A percentile compares a stretch with the other conserved stretches of the same genome.
phyloP scores from a whole-genome alignment of 2,113 vertebrate species.

The Hylia prasina region DNA sequence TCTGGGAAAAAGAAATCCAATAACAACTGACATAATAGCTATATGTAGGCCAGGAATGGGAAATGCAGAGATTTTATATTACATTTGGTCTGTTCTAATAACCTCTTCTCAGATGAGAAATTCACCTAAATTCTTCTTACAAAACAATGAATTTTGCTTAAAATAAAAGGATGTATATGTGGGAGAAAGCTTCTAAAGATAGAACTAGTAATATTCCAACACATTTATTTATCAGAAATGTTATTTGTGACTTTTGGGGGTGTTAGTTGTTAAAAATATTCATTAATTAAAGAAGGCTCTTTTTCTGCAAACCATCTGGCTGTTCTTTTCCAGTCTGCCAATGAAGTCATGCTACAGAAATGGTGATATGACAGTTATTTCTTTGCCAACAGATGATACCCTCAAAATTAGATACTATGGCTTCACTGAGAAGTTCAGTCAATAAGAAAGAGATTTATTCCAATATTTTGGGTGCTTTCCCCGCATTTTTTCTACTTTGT shows the following conservation, averaged over 20 bases:
- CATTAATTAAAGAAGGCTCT: not conserved
- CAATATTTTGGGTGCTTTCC: not conserved
- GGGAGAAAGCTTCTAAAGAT: not conserved
- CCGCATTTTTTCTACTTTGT: not conserved
- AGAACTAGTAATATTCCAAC: constrained; percentile 13
- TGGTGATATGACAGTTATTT: not conserved
- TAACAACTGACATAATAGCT: not conserved
- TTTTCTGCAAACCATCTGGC: constrained; percentile 36
- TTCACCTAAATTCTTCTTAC: not conserved
- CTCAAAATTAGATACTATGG: not conserved
- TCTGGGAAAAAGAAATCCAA: not conserved
- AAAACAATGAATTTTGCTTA: not conserved
- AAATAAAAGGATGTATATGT: not conserved
- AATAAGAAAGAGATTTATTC: not conserved
- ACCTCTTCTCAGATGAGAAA: not conserved
- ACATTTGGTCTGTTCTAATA: not conserved
- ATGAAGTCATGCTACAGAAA: constrained; percentile 24
- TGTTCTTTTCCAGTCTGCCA: constrained; percentile 49
- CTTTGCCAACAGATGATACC: constrained; percentile 9
- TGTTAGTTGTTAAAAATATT: constrained; percentile 7
- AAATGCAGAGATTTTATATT: not conserved
- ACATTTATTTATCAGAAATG: constrained; percentile 7
- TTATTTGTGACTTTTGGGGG: not conserved
- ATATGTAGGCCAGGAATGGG: not conserved
- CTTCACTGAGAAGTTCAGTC: not conserved